A percentile compares a stretch with the other conserved stretches of the same genome.
phyloP scores from a whole-genome alignment of 1,140 invertebrate genomes.

The Camponotus pennsylvanicus region DNA sequence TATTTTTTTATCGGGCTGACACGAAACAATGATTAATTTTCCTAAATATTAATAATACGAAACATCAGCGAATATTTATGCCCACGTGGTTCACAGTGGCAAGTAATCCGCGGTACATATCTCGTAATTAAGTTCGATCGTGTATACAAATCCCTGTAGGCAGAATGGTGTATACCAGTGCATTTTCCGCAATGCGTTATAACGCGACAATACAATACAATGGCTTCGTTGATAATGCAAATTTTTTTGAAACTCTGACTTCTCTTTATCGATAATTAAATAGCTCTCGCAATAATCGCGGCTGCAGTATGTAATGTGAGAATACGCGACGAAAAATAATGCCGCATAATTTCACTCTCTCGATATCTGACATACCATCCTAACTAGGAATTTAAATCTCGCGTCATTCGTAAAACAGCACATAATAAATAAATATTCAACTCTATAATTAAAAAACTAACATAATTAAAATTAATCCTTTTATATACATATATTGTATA shows the following conservation, averaged over 20 bases:
- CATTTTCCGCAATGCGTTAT: conserved; percentile 20
- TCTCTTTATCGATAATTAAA: conserved; percentile 52
- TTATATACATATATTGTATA: no score
- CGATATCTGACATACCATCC: not conserved
- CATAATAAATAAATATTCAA: not conserved
- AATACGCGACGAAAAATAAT: conserved; percentile 37
- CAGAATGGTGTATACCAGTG: not conserved
- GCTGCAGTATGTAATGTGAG: conserved; percentile 6
- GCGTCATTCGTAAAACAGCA: conserved; percentile 15
- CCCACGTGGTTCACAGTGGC: not conserved
- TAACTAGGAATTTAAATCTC: not conserved
- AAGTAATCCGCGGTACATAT: conserved; percentile 47
- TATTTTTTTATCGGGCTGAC: conserved; percentile 3
- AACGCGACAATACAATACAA: conserved; percentile 18
- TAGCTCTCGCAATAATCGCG: conserved; percentile 40
- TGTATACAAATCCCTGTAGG: conserved; percentile 44
- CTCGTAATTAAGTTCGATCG: conserved; percentile 59
- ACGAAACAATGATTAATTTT: conserved; percentile 29
- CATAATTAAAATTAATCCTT: not conserved
- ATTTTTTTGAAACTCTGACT: conserved; percentile 32
- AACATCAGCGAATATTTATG: conserved; percentile 39
- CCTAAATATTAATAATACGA: conserved; percentile 62
- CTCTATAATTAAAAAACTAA: not conserved
- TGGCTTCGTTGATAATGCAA: conserved; percentile 42
- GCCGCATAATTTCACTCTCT: conserved; percentile 22